These are phyloP conservation scores for Podabrus alpinus DNA, from an alignment of 2,888 invertebrate genomes.

Conservation along the genomic window DNA sequence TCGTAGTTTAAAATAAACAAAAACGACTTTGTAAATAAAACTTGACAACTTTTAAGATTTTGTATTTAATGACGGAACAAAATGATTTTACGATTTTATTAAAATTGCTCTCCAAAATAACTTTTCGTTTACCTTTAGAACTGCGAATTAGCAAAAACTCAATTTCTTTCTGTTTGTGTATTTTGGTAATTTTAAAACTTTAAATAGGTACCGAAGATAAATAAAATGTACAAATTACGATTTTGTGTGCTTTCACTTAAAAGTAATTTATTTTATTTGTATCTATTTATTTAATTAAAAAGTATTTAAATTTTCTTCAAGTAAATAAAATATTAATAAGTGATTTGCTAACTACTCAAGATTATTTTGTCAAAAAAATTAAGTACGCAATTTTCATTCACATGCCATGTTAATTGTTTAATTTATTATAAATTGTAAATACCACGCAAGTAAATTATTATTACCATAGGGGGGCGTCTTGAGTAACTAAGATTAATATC, in stretches of 20 bases:
- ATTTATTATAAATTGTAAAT: background rate
- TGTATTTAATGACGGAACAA: no score
- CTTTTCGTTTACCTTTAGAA: background rate
- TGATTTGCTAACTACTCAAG: no score
- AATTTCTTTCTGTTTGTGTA: background rate
- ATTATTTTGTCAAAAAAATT: no score
- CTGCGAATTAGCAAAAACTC: background rate
- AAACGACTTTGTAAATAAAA: background rate
- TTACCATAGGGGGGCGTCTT: background rate
- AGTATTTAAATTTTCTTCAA: background rate
- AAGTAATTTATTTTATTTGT: background rate
- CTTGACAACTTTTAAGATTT: no score
- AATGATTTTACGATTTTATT: background rate
- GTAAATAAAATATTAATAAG: no score
- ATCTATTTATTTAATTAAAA: background rate
- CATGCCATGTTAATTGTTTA: background rate
- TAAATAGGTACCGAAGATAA: background rate
- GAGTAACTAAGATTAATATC: conserved; percentile 3
- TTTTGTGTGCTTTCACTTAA: background rate
- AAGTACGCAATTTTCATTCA: background rate
- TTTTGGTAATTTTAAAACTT: background rate
- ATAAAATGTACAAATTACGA: background rate
- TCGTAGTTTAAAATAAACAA: background rate
- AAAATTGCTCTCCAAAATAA: background rate
- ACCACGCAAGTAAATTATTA: background rate